Evolutionary conservation across 2,797 vertebrate genomes (phyloP), one percentile per base, ranked within the genome.

Genomic region (Eidolon dupreanum): DNA sequence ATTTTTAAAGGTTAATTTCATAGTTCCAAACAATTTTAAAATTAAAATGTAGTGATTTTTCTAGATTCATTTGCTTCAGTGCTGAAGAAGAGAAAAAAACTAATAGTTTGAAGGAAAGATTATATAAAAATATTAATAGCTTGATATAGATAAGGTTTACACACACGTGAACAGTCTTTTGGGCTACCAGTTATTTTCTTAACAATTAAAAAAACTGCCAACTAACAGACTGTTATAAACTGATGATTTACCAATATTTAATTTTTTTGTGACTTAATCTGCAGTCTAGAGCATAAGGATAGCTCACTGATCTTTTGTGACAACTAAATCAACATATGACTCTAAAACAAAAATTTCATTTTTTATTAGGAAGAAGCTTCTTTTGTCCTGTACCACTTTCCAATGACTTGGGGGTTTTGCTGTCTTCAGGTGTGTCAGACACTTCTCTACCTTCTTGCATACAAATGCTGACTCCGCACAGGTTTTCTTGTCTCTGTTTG

Each of bases 1-100:
- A 66, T 88, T 89, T 95, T 86, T 81, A 95, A 89, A 95, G 93
- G 74, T 92, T 43, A 74, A 16, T 83, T 94, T 77, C 75, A 90
- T 33, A n/a, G 55, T 84, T 75, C 22, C 38, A 81, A 95, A 81
- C 10, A 63, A 84, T 93, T 95, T 87, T 20, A 84, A 84, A 95
- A 71, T 53, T 57, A 87, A 88, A 88, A 61, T 84, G 41, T 0
- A 83, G 53, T 33, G 28, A 77, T 49, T 95, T 95, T 93, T 91
- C 46, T 65, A 73, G 31, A 81, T 26, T 83, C 46, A 77, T 36
- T 94, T 70, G 53, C 55, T 82, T 93, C 61, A 73, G 16, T 87
- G 74, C 31, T 22, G n/a, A 78, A 82, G 90, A 89, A 49, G 31
- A 88, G 3, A 46, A 75, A 2, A 53, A 90, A 87, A 53, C n/a